Evolutionary conservation across 2,888 invertebrate genomes (phyloP), one percentile per base, ranked within the genome.

Genomic region (Acronicta alni): DNA sequence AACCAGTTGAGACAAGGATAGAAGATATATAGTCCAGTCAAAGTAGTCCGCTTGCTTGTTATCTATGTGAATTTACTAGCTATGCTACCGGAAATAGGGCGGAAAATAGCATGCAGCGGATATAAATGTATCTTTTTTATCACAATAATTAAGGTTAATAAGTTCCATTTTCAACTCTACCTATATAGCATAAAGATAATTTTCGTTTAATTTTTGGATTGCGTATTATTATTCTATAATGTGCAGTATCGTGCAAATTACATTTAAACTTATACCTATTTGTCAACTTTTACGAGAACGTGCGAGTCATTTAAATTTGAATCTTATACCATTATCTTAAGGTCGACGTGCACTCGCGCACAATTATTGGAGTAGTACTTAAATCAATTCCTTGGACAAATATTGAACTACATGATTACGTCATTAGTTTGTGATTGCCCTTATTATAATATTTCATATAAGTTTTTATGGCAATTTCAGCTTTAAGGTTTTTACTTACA

Each of bases 61-160:
- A 30, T 30, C 9, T 2, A 30, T 12, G 12, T 30, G 45, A 62
- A 67, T 55, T 48, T 67, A 55, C 54, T 60, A 61, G 66, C 8
- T 35, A 32, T 3, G n/a, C 32, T 30, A 5, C 12, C 14, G 2
- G 7, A 1, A 14, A 32, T 32, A 32, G 32, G 3, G 32, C 14
- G 14, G 4, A 12, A 32, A 32, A 32, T 32, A 14, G 32, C 2
- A 32, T 10, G 30, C 14, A 23, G 5, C 6, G 5, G 32, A 14
- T 3, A 3, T 14, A 32, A 32, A 14, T 3, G 3, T 32, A 14
- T 14, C n/a, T n/a, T 32, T 14, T 2, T 14, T 1, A 3, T 5
- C 23, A 7, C 23, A 7, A 23, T 5, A 32, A 3, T 14, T 3
- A 2, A 14, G 3, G 32, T 14, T 32, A 32, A 8, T 7, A 3